These are phyloP conservation scores for Aphelenchoides avenae DNA, from an alignment of 1,140 invertebrate species.

Conservation along the genomic window DNA sequence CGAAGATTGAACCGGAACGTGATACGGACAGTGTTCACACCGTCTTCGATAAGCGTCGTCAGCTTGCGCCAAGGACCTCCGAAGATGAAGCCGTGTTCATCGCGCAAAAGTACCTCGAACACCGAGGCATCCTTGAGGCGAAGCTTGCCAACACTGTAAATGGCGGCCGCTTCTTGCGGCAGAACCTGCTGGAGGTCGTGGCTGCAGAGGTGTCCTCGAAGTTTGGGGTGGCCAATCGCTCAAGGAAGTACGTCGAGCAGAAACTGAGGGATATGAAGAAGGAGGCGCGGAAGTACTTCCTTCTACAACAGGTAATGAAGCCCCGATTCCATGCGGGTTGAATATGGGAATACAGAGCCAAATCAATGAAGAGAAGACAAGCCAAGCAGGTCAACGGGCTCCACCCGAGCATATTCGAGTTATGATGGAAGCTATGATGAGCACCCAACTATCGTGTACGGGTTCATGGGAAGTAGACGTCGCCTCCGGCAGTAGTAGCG, in stretches of 20 bases:
- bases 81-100: conserved; percentile 33
- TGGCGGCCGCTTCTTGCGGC: conserved; percentile 18
- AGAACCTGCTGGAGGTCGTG: conserved; percentile 22
- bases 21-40: too few relatives aligned
- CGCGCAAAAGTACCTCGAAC: conserved; percentile 17
- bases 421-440: too few relatives aligned
- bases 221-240: conserved; percentile 17
- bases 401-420: too few relatives aligned
- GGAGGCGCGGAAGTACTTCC: conserved; percentile 18
- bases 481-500: too few relatives aligned
- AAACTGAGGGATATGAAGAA: conserved; percentile 29
- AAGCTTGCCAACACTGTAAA: conserved; percentile 27
- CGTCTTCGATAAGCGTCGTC: conserved; percentile 8
- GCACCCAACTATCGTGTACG: too few relatives aligned
- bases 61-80: conserved; percentile 22
- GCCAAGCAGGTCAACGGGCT: too few relatives aligned
- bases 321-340: too few relatives aligned
- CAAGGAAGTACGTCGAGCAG: conserved; percentile 28
- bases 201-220: conserved; percentile 18
- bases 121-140: conserved; percentile 17
- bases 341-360: too few relatives aligned
- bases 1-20: too few relatives aligned
- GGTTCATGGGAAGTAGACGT: too few relatives aligned
- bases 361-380: background rate
- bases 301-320: conserved; percentile 5